A percentile compares a stretch with the other conserved stretches of the same genome.
These are phyloP conservation scores for Macrotis lagotis DNA, from an alignment of 2,113 vertebrate genomes.

Conservation along the genomic window DNA sequence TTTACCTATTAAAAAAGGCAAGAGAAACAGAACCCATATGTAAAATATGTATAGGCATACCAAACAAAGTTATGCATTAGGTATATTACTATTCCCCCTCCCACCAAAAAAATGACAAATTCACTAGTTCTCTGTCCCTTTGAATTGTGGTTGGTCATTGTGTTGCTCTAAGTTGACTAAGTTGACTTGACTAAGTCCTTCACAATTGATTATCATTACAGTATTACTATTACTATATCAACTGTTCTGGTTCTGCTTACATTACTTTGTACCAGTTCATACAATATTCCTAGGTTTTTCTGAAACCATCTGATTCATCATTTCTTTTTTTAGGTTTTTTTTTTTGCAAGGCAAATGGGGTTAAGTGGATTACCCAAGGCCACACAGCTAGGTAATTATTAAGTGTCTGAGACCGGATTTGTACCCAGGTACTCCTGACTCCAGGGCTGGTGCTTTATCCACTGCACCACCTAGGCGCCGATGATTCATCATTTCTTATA, in stretches of 20 bases:
- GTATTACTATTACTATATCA: not conserved
- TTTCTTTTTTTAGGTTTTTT: too few species aligned
- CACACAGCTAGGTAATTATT: too few species aligned
- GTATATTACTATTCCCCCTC: accelerated
- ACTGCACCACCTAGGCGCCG: too few species aligned
- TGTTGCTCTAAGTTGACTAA: not conserved
- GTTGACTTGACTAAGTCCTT: too few species aligned
- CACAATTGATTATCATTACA: not conserved
- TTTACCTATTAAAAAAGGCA: not conserved
- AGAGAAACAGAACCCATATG: not conserved
- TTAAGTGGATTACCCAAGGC: too few species aligned
- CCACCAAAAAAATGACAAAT: not conserved
- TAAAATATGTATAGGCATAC: not conserved
- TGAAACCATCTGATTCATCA: not conserved
- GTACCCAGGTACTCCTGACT: too few species aligned
- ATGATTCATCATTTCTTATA: not conserved
- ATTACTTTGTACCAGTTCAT: not conserved
- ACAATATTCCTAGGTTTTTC: not conserved
- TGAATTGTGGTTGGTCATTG: not conserved
- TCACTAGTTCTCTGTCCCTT: not conserved
- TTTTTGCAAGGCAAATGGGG: too few species aligned
- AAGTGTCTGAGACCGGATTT: too few species aligned
- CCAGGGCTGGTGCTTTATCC: too few species aligned
- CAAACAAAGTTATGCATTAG: not conserved
- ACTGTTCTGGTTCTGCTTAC: not conserved